Base-by-base conservation (phyloP, 1,140 invertebrate genomes). In the Elysia chlorotica region DNA sequence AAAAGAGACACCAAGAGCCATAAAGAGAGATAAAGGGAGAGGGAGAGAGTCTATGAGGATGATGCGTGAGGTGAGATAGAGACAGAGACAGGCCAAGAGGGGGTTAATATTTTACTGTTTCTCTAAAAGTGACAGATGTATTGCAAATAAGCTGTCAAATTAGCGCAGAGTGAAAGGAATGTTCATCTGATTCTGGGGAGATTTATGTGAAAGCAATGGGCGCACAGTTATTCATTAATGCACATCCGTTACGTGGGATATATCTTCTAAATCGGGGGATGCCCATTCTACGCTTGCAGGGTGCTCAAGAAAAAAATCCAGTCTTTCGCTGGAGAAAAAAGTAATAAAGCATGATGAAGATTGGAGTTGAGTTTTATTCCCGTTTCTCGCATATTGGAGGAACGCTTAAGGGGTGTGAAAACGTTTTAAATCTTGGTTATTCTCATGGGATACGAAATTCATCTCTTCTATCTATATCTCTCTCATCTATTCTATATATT, bases 41-140 rank as follows among this genome's bases (percentile, higher is more conserved):
- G 25, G 33, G 65, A 59, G 1, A 74, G 19, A 61, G 17, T 62
- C 4, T 62, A 69, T 33, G n/a, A 53, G 56, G n/a, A 56, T 4
- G 41, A n/a, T 33, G 53, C 19, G 23, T 53, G 23, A 25, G 31
- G 0, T 2, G 30, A 28, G 14, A n/a, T 56, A n/a, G n/a, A n/a
- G 5, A 23, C 30, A 3, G 4, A 6, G 54, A n/a, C 5, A 56
- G 54, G 3, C 30, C 4, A 56, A 23, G n/a, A n/a, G 4, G 3
- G 54, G 19, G 30, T 56, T n/a, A 56, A 28, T 56, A n/a, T 56
- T 6, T 23, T 56, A 4, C 3, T n/a, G 54, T 5, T 56, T 56
- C n/a, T 28, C n/a, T 56, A 23, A 28, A 6, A 14, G 41, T 14
- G 10, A 48, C 41, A 10, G n/a, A 14, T 48, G n/a, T 48, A 48